Percentiles rank a stretch among this genome's conserved stretches.
Conservation (phyloP, 2,797 vertebrate species). For the Danionella dracula region DNA sequence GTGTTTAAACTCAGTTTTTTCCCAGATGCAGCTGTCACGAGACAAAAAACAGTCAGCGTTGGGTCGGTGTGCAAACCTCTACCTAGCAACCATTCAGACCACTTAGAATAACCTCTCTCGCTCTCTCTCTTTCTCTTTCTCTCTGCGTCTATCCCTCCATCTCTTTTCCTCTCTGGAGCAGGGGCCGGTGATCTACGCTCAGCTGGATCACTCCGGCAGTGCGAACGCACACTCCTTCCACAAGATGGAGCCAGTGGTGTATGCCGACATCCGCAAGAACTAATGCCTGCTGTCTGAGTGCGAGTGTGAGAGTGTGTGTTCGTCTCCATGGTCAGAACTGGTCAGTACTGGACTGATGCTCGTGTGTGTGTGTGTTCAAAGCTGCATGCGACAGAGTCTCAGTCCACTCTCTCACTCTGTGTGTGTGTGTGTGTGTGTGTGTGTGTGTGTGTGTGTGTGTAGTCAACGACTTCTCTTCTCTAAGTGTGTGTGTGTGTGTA, state of each 20-base stretch:
- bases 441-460: not conserved
- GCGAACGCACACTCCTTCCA: constrained; percentile 82
- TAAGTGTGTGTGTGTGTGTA: not conserved
- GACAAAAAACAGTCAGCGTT: too few species aligned
- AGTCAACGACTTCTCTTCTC: not conserved
- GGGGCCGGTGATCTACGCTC: constrained; percentile 93
- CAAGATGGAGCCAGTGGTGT: constrained; percentile 94
- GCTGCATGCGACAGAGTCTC: not conserved
- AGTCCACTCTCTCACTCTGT: too few species aligned
- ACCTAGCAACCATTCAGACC: too few species aligned
- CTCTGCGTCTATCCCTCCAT: too few species aligned
- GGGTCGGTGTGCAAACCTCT: too few species aligned
- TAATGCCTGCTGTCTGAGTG: constrained; percentile 56
- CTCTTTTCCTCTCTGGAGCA: too few species aligned
- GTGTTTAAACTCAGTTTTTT: too few species aligned
- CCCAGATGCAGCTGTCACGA: too few species aligned
- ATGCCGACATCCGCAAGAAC: constrained; percentile 90
- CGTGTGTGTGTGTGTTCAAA: not conserved
- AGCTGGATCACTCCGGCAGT: constrained; percentile 89
- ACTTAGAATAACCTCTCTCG: not conserved
- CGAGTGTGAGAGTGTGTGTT: not conserved
- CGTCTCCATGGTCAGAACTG: too few species aligned
- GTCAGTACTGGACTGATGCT: too few species aligned
- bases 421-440: too few species aligned
- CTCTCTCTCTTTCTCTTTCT: not conserved